A percentile compares a stretch with the other conserved stretches of the same genome.
phyloP scores from a whole-genome alignment of 2,888 invertebrate species.

The Dichetophora obliterata region DNA sequence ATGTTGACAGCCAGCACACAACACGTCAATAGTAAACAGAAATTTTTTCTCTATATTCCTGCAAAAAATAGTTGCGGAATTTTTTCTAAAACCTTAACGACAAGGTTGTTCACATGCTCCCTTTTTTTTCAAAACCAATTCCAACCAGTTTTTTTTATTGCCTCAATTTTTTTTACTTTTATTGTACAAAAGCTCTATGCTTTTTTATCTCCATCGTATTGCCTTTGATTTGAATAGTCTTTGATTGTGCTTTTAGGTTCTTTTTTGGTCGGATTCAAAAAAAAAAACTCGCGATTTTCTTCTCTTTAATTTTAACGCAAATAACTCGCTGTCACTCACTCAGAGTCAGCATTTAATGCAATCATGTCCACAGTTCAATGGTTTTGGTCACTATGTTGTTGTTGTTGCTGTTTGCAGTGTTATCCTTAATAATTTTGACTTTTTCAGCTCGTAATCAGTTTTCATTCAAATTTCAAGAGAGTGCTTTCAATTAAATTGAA shows the following conservation, averaged over 20 bases:
- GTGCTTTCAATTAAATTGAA: slow-evolving; percentile 29
- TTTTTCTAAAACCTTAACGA: background rate
- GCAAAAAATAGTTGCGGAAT: background rate
- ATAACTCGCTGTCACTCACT: background rate
- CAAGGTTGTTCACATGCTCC: too few relatives aligned
- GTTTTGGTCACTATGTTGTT: background rate
- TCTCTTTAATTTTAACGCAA: background rate
- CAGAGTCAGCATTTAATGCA: background rate
- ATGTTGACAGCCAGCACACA: slow-evolving; percentile 18
- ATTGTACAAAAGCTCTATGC: background rate
- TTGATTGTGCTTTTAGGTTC: background rate
- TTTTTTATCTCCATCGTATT: background rate
- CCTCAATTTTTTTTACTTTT: background rate
- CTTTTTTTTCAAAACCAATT: background rate
- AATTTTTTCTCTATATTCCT: background rate
- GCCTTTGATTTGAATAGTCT: background rate
- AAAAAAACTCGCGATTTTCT: background rate
- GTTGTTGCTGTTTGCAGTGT: background rate
- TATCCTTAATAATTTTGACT: background rate
- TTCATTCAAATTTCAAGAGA: slow-evolving; percentile 22
- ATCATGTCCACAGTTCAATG: background rate
- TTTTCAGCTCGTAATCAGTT: slow-evolving; percentile 30
- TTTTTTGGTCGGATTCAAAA: background rate
- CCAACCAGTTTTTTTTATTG: too few relatives aligned
- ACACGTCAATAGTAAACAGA: background rate